Percentiles rank a stretch among this genome's conserved stretches.
These are phyloP conservation scores for Leptinotarsa rubiginosa DNA, from an alignment of 2,888 invertebrate species.

Conservation along the genomic window DNA sequence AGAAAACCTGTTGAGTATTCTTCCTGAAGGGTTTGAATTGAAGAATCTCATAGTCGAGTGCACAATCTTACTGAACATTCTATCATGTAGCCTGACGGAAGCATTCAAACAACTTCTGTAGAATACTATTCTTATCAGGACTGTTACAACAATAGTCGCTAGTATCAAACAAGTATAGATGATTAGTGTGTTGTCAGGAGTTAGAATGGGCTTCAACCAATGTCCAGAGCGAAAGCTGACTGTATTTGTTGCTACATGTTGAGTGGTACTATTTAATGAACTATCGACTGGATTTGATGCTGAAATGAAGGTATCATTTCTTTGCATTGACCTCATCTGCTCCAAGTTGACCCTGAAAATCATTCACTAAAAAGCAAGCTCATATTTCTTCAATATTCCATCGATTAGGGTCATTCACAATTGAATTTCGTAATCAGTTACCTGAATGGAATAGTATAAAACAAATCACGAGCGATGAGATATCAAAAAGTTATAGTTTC, in stretches of 20 bases:
- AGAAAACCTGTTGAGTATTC: constrained; percentile 76
- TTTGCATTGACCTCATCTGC: neutral
- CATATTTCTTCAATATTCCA: neutral
- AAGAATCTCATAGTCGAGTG: constrained; percentile 75
- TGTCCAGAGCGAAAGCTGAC: neutral
- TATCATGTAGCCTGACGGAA: constrained; percentile 69
- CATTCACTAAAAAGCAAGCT: neutral
- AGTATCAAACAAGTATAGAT: constrained; percentile 54
- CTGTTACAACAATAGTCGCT: constrained; percentile 62
- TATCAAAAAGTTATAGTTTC: no score
- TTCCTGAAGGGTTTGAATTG: constrained; percentile 73
- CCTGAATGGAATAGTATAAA: no score
- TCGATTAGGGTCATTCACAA: rapidly evolving
- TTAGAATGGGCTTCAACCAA: neutral
- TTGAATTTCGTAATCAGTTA: no score
- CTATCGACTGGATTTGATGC: constrained; percentile 34
- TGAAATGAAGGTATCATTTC: constrained; percentile 51
- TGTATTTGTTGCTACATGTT: neutral
- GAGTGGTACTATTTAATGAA: neutral
- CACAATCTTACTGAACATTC: constrained; percentile 68
- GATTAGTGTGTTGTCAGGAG: constrained; percentile 59
- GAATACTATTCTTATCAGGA: constrained; percentile 65
- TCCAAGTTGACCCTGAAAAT: constrained; percentile 10
- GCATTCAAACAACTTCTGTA: constrained; percentile 68
- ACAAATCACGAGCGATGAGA: no score